phyloP scores from a whole-genome alignment of 2,888 invertebrate genomes.

The Calliscelio sp. region DNA sequence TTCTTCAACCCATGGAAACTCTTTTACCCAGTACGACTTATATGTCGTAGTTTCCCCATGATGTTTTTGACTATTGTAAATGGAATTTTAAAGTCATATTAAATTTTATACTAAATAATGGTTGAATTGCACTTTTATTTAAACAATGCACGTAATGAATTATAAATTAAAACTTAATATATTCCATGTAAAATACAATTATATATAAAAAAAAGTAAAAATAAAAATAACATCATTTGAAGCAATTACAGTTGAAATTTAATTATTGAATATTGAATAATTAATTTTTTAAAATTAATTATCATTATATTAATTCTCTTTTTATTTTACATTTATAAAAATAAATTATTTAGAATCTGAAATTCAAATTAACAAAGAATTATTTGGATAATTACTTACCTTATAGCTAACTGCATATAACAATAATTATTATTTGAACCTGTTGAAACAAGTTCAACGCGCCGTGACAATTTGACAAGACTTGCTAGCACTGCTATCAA shows the following conservation, averaged over 20 bases:
- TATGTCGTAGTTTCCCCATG: constrained; percentile 14
- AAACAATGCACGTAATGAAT: too few relatives aligned
- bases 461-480: not conserved
- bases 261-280: too few relatives aligned
- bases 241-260: too few relatives aligned
- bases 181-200: too few relatives aligned
- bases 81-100: not conserved
- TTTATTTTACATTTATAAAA: not conserved
- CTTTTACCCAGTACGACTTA: constrained; percentile 10
- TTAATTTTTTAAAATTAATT: too few relatives aligned
- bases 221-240: too few relatives aligned
- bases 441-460: constrained; percentile 7
- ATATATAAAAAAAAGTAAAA: too few relatives aligned
- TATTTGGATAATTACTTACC: not conserved
- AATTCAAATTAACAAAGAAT: constrained; percentile 4
- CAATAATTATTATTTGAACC: not conserved
- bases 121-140: not conserved
- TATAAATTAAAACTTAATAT: too few relatives aligned
- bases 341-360: not conserved
- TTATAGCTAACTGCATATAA: not conserved
- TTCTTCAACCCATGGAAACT: constrained; percentile 27
- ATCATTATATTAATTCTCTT: too few relatives aligned
- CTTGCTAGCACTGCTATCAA: not conserved
- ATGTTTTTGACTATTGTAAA: constrained; percentile 9
- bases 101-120: not conserved